phyloP scores from a whole-genome alignment of 2,113 vertebrate species.

The Chionodraco myersi region DNA sequence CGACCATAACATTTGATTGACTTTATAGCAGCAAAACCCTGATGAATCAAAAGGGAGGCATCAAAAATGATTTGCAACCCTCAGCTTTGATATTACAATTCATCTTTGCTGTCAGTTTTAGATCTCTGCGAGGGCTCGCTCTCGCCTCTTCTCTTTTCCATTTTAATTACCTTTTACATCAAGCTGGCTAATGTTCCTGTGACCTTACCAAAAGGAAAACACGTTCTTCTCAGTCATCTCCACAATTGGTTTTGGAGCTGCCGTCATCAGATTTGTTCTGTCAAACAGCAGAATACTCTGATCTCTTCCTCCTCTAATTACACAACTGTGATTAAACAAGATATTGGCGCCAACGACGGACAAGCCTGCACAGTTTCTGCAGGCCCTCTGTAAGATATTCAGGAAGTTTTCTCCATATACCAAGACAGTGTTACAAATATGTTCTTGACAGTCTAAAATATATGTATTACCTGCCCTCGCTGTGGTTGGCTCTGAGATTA shows the following conservation, averaged over 20 bases:
- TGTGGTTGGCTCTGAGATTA: constrained; percentile 11
- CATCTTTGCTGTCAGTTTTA: constrained; percentile 41
- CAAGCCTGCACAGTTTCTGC: constrained; percentile 43
- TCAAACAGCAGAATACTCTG: constrained; percentile 48
- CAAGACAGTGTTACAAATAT: constrained; percentile 14
- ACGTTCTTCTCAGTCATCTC: constrained; percentile 25
- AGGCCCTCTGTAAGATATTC: constrained; percentile 2
- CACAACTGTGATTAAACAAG: constrained; percentile 54
- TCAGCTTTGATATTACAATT: constrained; percentile 58
- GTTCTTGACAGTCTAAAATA: constrained; percentile 14
- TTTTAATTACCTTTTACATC: constrained; percentile 59
- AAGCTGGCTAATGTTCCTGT: constrained; percentile 45
- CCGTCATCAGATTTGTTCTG: constrained; percentile 49
- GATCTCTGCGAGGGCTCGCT: constrained; percentile 22
- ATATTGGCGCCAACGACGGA: constrained; percentile 35
- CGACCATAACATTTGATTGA: constrained; percentile 29
- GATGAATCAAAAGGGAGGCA: constrained; percentile 36
- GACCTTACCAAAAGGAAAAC: constrained; percentile 40
- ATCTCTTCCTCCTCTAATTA: constrained; percentile 56
- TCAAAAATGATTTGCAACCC: constrained; percentile 11
- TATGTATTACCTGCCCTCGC: constrained; percentile 23
- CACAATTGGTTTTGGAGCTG: constrained; percentile 38
- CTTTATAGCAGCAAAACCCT: constrained; percentile 21
- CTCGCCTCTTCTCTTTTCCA: constrained; percentile 38
- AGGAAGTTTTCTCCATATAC: constrained; percentile 16